These are phyloP conservation scores for Oophaga sylvatica DNA, from an alignment of 2,797 vertebrate genomes.

Conservation along the genomic window DNA sequence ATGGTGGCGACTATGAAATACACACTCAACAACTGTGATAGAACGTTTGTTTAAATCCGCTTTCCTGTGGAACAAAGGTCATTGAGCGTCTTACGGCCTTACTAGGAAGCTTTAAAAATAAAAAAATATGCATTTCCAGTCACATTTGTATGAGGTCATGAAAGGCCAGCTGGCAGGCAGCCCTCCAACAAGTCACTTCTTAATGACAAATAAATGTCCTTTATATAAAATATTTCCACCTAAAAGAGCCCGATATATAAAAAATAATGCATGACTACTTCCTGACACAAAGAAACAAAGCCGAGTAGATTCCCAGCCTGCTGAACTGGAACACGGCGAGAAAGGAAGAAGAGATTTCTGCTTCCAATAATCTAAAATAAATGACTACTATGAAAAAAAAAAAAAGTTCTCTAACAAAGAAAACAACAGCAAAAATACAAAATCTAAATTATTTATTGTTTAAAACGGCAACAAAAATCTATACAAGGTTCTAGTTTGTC, in stretches of 20 bases:
- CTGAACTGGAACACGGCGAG: conserved; percentile 14
- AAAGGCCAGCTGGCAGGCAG: conserved; percentile 66
- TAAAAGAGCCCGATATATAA: conserved; percentile 42
- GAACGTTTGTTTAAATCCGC: conserved; percentile 78
- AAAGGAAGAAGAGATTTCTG: conserved; percentile 31
- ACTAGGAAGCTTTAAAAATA: conserved; percentile 61
- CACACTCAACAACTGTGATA: conserved; percentile 72
- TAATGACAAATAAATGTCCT: conserved; percentile 45
- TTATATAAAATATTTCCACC: conserved; percentile 37
- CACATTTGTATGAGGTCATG: conserved; percentile 62
- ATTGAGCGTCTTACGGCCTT: conserved; percentile 68
- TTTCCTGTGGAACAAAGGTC: conserved; percentile 70
- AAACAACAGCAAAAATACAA: conserved; percentile 11
- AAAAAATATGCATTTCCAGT: conserved; percentile 62
- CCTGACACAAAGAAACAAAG: conserved; percentile 39
- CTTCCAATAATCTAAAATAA: conserved; percentile 42
- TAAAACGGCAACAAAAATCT: conserved; percentile 13
- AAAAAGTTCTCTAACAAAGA: conserved; percentile 21
- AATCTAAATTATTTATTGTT: conserved; percentile 37
- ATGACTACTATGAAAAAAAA: conserved; percentile 30
- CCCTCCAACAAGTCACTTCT: conserved; percentile 53
- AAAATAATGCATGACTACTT: conserved; percentile 50
- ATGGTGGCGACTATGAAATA: conserved; percentile 74
- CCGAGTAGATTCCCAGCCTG: conserved; percentile 19
- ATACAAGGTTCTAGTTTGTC: conserved; percentile 18